Evolutionary conservation across 2,113 vertebrate genomes (phyloP).

Genomic region (Podilymbus podiceps): DNA sequence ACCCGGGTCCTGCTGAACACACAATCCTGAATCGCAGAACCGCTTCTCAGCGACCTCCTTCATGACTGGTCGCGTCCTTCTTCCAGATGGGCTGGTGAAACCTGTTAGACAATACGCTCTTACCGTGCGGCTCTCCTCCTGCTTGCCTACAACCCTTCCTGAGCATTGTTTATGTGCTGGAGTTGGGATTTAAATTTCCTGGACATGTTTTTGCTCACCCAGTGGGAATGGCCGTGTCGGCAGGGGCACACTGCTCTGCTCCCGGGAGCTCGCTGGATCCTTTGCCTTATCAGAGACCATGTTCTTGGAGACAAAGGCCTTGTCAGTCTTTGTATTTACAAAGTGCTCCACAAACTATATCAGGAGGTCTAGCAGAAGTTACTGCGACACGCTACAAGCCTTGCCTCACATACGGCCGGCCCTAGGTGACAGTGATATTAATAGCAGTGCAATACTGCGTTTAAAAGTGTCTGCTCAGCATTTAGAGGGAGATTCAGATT

Average conservation of each 20-base stretch:
- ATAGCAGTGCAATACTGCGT: background rate
- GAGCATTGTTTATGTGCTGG: background rate
- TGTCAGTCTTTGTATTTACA: background rate
- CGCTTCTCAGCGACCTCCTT: background rate
- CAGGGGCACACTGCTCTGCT: background rate
- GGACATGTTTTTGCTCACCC: too few relatives aligned
- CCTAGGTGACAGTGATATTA: background rate
- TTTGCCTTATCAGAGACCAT: background rate
- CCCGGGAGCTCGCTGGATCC: background rate
- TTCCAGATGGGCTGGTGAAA: background rate
- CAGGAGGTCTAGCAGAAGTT: background rate
- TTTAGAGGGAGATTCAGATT: background rate
- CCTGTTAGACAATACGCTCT: background rate
- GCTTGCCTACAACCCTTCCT: background rate
- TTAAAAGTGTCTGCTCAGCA: background rate
- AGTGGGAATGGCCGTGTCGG: rapidly evolving
- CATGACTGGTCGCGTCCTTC: background rate
- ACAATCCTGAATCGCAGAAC: rapidly evolving
- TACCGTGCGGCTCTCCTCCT: rapidly evolving
- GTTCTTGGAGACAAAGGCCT: background rate
- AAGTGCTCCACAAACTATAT: background rate
- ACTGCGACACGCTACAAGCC: background rate
- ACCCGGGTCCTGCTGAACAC: background rate
- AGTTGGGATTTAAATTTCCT: background rate
- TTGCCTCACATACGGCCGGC: rapidly evolving